These are phyloP conservation scores for Arvicanthis niloticus DNA, from an alignment of 2,113 vertebrate species.

Conservation along the genomic window DNA sequence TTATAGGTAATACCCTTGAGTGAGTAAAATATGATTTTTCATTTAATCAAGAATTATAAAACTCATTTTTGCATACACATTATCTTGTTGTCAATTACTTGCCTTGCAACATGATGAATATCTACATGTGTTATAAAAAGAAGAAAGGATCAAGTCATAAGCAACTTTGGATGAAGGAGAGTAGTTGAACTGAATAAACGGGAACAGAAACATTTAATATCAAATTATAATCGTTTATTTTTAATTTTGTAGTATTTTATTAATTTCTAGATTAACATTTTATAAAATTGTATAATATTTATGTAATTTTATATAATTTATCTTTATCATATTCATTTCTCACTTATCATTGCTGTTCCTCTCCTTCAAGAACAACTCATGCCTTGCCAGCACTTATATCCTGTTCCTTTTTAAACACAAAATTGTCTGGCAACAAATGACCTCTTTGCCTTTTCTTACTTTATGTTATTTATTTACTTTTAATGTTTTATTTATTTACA, in stretches of 20 bases:
- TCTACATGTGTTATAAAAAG: background rate
- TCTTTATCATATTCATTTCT: too few relatives aligned
- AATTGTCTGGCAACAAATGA: background rate
- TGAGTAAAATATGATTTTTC: background rate
- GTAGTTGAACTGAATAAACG: background rate
- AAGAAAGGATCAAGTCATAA: background rate
- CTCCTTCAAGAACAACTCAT: too few relatives aligned
- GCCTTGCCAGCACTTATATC: too few relatives aligned
- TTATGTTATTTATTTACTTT: background rate
- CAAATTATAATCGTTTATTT: background rate
- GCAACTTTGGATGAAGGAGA: background rate
- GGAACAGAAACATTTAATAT: background rate
- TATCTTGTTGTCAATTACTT: background rate
- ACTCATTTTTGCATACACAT: constrained; percentile 27
- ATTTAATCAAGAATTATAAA: constrained; percentile 8
- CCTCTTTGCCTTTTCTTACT: background rate
- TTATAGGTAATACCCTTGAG: background rate
- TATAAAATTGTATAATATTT: background rate
- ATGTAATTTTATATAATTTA: background rate
- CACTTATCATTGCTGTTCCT: too few relatives aligned
- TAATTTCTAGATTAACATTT: background rate
- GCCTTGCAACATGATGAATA: constrained; percentile 16
- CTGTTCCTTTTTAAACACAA: too few relatives aligned
- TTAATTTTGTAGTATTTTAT: background rate
- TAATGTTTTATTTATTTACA: background rate